Evolutionary conservation across 2,113 vertebrate genomes (phyloP), one percentile per base, ranked within the genome.

Genomic region (Bos taurus): DNA sequence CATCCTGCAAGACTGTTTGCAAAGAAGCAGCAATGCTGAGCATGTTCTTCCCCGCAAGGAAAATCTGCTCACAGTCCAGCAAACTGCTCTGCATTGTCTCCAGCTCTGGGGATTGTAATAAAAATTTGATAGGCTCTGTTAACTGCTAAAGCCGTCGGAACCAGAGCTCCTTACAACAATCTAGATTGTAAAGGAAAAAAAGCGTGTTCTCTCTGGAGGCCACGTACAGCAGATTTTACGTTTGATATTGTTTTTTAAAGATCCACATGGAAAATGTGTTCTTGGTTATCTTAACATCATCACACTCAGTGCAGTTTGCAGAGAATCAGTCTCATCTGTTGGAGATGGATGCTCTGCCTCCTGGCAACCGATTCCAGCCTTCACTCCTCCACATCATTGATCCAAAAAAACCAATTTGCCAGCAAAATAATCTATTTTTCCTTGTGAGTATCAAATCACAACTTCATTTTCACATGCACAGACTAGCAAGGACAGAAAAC

Each of bases 81-180:
- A 95, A 83, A 80, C 60, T 43, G 81, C 85, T 97, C 71, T 87
- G 97, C 90, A 77, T 74, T 92, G 83, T 93, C 94, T 87, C 57
- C 46, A 91, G 60, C 93, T 96, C 91, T 94, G 67, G 77, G 52
- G 87, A 96, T 84, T 98, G 94, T 97, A 88, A 89, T 94, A 91
- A 96, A 97, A 96, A 74, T 91, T 91, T 94, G 88, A 96, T 93
- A 95, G 91, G 30, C 57, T 97, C 94, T 94, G 94, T 97, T 88
- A 97, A 54, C 48, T 96, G 87, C 77, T 74, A 85, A 90, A 57
- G 59, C 74, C 50, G 14, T 95, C 74, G 60, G 82, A 91, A 93
- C 60, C 80, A 92, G 81, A 92, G 89, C 30, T 62, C 52, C 40
- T 78, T 57, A 56, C 50, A 77, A 90, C 36, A 91, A 12, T 94